These are phyloP conservation scores for Choristoneura rosaceana DNA, from an alignment of 2,888 invertebrate genomes.

Conservation along the genomic window DNA sequence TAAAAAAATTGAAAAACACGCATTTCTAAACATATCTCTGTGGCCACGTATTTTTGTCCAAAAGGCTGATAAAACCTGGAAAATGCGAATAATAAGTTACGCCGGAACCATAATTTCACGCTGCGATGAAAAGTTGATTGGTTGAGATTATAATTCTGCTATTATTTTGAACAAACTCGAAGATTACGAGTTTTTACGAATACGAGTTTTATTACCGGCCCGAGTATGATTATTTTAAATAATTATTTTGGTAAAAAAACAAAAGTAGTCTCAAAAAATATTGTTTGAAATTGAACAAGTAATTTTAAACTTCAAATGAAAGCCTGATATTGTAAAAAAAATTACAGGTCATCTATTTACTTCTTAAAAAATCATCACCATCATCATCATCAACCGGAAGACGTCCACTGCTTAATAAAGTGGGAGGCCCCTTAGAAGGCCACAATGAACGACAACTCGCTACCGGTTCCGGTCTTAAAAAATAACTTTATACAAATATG, in stretches of 20 bases:
- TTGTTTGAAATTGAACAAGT: constrained; percentile 23
- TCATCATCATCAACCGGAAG: too few relatives aligned
- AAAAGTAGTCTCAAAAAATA: neutral
- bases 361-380: too few relatives aligned
- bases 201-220: constrained; percentile 38
- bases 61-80: constrained; percentile 42
- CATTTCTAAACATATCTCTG: constrained; percentile 44
- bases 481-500: too few relatives aligned
- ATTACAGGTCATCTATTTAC: too few relatives aligned
- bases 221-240: constrained; percentile 7
- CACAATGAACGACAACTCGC: too few relatives aligned
- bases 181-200: constrained; percentile 26
- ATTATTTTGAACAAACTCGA: constrained; percentile 27
- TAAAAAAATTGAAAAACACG: constrained; percentile 26
- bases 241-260: neutral
- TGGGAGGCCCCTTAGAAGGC: too few relatives aligned
- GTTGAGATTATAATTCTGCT: constrained; percentile 32
- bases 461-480: too few relatives aligned
- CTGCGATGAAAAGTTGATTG: constrained; percentile 42
- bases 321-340: too few relatives aligned
- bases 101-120: constrained; percentile 53
- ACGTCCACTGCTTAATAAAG: too few relatives aligned
- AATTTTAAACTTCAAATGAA: neutral
- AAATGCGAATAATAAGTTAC: constrained; percentile 42
- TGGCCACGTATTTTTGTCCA: constrained; percentile 46